phyloP scores from a whole-genome alignment of 1,140 invertebrate genomes.

The Myzus persicae region DNA sequence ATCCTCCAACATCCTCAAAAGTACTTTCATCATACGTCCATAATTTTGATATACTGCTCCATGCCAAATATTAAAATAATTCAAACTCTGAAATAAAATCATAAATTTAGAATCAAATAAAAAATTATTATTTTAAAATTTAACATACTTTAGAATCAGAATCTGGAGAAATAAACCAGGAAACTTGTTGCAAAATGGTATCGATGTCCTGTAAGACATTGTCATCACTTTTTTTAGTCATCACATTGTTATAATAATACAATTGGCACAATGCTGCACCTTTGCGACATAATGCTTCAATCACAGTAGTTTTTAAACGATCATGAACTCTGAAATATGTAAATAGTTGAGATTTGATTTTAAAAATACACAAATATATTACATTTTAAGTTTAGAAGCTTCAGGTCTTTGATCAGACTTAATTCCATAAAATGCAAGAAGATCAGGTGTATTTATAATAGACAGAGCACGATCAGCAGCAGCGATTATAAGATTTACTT shows the following conservation, averaged over 20 bases:
- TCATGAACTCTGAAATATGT: constrained; percentile 76
- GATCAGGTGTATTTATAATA: constrained; percentile 74
- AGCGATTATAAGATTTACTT: constrained; percentile 68
- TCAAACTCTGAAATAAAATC: constrained; percentile 59
- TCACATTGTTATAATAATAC: constrained; percentile 65
- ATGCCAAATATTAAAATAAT: constrained; percentile 79
- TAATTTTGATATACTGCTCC: constrained; percentile 78
- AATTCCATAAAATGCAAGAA: constrained; percentile 80
- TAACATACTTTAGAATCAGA: constrained; percentile 58
- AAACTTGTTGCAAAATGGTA: constrained; percentile 67
- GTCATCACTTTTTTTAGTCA: constrained; percentile 36
- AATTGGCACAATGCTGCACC: constrained; percentile 77
- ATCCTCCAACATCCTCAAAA: constrained; percentile 81
- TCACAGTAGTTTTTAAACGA: constrained; percentile 77
- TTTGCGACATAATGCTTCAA: constrained; percentile 80
- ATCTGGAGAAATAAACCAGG: constrained; percentile 45
- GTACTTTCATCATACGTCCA: constrained; percentile 80
- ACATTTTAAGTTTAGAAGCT: constrained; percentile 61
- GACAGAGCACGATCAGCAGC: constrained; percentile 74
- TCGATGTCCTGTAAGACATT: constrained; percentile 69
- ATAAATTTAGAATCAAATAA: constrained; percentile 39
- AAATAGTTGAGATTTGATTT: constrained; percentile 57
- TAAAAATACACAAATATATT: constrained; percentile 51
- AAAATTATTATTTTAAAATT: constrained; percentile 59
- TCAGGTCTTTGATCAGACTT: constrained; percentile 81